phyloP scores from a whole-genome alignment of 2,797 vertebrate species.

The Urophycis tenuis region DNA sequence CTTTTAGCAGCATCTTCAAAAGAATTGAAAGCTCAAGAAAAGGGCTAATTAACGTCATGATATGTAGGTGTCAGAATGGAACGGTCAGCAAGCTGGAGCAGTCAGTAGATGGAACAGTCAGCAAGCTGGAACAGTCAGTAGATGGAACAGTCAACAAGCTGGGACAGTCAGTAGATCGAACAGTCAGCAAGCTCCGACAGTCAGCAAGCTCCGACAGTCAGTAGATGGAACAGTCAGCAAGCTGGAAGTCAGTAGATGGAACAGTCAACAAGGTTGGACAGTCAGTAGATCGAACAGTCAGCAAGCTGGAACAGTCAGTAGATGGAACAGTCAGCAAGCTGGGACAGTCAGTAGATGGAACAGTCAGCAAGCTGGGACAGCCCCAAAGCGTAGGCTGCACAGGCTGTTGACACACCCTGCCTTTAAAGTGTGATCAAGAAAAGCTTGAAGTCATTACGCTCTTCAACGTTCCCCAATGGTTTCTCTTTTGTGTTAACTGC shows the following conservation, averaged over 20 bases:
- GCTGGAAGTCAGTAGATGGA: constrained; percentile 48
- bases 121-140: constrained; percentile 37
- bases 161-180: constrained; percentile 25
- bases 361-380: constrained; percentile 53
- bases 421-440: constrained; percentile 72
- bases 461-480: constrained; percentile 47
- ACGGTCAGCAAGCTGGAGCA: constrained; percentile 5
- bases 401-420: constrained; percentile 63
- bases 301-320: constrained; percentile 38
- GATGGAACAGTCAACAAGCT: constrained; percentile 45
- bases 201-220: constrained; percentile 26
- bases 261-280: constrained; percentile 2
- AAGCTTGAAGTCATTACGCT: constrained; percentile 67
- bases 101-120: constrained; percentile 51
- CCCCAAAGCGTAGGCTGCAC: constrained; percentile 66
- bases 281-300: constrained; percentile 52
- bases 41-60: not conserved
- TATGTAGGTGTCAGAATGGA: constrained; percentile 45
- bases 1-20: not conserved
- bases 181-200: constrained; percentile 52
- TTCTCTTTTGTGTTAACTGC: constrained; percentile 61
- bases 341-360: constrained; percentile 58
- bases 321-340: constrained; percentile 31
- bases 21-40: not conserved
- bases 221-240: constrained; percentile 50